Evolutionary conservation across 2,113 vertebrate genomes (phyloP).

Genomic region (Sylvia atricapilla): DNA sequence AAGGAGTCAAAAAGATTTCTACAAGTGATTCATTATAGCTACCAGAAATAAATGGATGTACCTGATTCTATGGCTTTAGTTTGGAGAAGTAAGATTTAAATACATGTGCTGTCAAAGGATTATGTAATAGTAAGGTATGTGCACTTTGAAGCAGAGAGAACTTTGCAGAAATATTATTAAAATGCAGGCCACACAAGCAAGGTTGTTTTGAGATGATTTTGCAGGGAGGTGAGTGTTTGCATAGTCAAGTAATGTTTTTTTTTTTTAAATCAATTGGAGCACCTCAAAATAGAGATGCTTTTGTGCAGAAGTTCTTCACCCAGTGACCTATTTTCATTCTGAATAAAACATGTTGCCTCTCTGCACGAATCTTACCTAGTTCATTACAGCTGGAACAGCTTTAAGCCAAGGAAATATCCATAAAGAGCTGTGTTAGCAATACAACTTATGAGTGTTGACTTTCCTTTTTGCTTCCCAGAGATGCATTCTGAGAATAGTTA

Average conservation of each 20-base stretch:
- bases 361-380: neutral
- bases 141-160: neutral
- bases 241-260: neutral
- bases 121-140: neutral
- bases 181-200: neutral
- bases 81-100: neutral
- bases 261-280: neutral
- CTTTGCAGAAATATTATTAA: neutral
- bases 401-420: neutral
- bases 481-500: neutral
- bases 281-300: neutral
- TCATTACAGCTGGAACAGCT: neutral
- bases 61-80: neutral
- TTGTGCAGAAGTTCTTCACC: neutral
- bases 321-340: neutral
- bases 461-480: neutral
- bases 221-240: neutral
- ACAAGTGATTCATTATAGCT: neutral
- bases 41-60: neutral
- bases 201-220: neutral
- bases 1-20: neutral
- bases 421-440: neutral
- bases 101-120: neutral
- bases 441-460: fast-evolving
- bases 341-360: neutral